These are phyloP conservation scores for Marronus borbonicus DNA, from an alignment of 2,888 invertebrate genomes.

Conservation along the genomic window DNA sequence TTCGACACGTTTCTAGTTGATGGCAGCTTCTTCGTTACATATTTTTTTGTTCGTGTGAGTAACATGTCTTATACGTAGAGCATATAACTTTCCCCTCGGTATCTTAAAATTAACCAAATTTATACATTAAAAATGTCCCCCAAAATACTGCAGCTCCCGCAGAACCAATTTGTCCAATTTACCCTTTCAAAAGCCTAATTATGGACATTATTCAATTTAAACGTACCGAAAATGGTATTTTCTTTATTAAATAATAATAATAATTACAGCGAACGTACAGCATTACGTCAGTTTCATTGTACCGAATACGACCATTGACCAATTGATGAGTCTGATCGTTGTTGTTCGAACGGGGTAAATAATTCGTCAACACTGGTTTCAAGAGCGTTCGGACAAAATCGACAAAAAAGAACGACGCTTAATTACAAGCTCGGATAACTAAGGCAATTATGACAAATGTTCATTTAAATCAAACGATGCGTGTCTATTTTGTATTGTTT, in stretches of 20 bases:
- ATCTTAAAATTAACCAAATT: too few relatives aligned
- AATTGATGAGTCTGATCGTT: background rate
- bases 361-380: constrained; percentile 26
- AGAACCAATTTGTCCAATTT: background rate
- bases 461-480: constrained; percentile 36
- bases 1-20: too few relatives aligned
- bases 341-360: constrained; percentile 18
- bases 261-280: constrained; percentile 3
- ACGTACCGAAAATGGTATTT: background rate
- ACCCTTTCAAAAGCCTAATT: constrained; percentile 6
- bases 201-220: background rate
- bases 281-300: constrained; percentile 21
- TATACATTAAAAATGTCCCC: too few relatives aligned
- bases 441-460: constrained; percentile 40
- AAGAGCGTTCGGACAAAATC: constrained; percentile 3
- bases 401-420: constrained; percentile 22
- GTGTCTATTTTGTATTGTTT: constrained; percentile 37
- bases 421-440: constrained; percentile 26
- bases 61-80: too few relatives aligned
- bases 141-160: background rate
- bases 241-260: constrained; percentile 1
- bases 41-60: too few relatives aligned
- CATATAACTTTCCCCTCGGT: too few relatives aligned
- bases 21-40: too few relatives aligned
- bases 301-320: constrained; percentile 8